Percentiles rank a stretch among this genome's conserved stretches.
These are phyloP conservation scores for Fragum fragum DNA, from an alignment of 2,888 invertebrate genomes.

Conservation along the genomic window DNA sequence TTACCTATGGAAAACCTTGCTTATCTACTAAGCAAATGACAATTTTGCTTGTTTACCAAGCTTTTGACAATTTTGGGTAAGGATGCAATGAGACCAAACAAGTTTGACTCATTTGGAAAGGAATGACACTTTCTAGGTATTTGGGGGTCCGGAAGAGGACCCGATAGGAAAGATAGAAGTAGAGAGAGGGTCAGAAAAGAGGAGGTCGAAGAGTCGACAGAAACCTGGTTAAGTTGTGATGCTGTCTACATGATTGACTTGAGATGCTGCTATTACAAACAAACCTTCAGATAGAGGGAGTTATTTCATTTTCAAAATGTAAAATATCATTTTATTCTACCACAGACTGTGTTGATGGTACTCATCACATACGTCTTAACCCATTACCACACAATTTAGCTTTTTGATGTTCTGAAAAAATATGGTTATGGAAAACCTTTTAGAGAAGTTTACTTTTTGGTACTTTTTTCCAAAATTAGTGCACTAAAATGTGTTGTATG, in stretches of 20 bases:
- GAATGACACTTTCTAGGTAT: conserved; percentile 70
- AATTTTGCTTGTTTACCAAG: background rate
- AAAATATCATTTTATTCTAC: too few species aligned
- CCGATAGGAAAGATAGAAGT: conserved; percentile 76
- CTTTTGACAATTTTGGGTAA: background rate
- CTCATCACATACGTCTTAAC: too few species aligned
- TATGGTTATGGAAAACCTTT: too few species aligned
- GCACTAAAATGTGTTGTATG: too few species aligned
- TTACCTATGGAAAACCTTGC: background rate
- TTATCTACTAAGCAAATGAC: background rate
- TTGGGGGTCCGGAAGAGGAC: conserved; percentile 84
- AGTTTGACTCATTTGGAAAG: conserved; percentile 19
- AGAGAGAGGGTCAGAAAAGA: conserved; percentile 38
- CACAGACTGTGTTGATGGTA: too few species aligned
- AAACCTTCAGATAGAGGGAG: too few species aligned
- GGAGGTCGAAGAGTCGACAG: conserved; percentile 58
- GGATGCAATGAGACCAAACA: conserved; percentile 23
- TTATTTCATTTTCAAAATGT: too few species aligned
- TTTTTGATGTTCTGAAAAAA: too few species aligned
- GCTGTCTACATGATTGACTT: conserved; percentile 39
- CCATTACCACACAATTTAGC: too few species aligned
- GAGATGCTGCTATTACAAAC: background rate
- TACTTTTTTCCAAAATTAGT: too few species aligned
- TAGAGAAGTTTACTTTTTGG: too few species aligned
- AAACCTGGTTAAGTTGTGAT: conserved; percentile 60